Evolutionary conservation across 2,797 vertebrate species (phyloP).

Genomic region (Rousettus madagascariensis): DNA sequence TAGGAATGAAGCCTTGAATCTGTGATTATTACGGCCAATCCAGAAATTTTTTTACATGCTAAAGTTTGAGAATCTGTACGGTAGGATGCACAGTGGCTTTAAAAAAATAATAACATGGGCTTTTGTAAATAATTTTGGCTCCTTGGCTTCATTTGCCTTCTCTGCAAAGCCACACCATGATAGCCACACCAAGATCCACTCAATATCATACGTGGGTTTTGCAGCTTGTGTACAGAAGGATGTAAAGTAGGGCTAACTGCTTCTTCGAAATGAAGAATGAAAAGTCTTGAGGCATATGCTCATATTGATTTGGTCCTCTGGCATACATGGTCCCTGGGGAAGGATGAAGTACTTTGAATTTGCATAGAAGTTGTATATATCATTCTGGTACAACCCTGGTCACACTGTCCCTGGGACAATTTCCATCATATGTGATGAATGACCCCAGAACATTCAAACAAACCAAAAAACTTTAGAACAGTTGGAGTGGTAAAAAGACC

Average conservation of each 20-base stretch:
- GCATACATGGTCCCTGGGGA: not conserved
- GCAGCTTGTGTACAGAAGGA: not conserved
- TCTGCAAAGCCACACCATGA: not conserved
- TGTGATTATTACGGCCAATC: not conserved
- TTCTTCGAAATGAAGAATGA: not conserved
- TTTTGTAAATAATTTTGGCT: not conserved
- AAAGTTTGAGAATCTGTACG: not conserved
- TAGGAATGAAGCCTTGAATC: not conserved
- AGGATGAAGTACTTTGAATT: constrained; percentile 1
- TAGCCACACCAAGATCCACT: not conserved
- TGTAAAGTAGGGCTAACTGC: not conserved
- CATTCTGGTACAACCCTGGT: not conserved
- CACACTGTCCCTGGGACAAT: not conserved
- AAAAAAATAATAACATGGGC: not conserved
- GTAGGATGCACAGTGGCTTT: not conserved
- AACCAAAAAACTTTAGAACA: not conserved
- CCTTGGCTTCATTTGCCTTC: not conserved
- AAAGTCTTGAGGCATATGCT: not conserved
- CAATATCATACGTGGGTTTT: not conserved
- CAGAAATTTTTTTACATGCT: not conserved
- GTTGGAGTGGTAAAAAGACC: not conserved
- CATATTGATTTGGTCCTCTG: not conserved
- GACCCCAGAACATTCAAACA: not conserved
- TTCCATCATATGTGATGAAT: not conserved
- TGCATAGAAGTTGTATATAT: not conserved